Evolutionary conservation across 2,888 invertebrate species (phyloP), one percentile per base, ranked within the genome.

Genomic region (Drosophila acutilabella): DNA sequence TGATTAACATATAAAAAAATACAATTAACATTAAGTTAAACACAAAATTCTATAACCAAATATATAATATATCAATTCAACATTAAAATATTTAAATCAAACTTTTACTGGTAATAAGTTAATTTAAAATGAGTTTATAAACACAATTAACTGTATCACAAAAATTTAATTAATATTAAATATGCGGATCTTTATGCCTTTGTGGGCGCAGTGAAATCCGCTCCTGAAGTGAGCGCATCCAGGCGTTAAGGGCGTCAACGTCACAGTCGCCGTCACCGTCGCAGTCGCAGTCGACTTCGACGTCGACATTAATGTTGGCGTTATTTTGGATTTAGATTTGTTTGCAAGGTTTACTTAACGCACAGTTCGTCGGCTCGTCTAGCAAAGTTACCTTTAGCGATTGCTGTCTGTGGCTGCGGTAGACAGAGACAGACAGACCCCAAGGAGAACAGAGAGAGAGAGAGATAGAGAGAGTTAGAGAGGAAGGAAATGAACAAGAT

Each of bases 341-440:
- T 75, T 75, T 79, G 73, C 61, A 50, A 72, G 73, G 88, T 88
- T 88, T 88, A 75, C 83, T 80, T 78, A 79, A 71, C 78, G 71
- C 79, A 68, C 71, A 78, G 79, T 57, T 68, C 68, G 74, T 75
- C 76, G 74, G 77, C 61, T 76, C 62, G 71, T 68, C 75, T 77
- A 67, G 78, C 53, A 45, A 64, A 74, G 58, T 75, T 79, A 79
- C 79, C 71, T 74, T 65, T 51, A 58, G 65, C 68, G 58, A 58
- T 71, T 71, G 56, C 64, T 54, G 40, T 47, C 48, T 60, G 40
- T 69, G 61, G 77, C 38, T 57, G 45, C 48, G 48, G 11, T 16
- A 53, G 38, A 42, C 10, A 36, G 13, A 36, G 30, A 14, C 16
- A 20, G 16, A 11, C 3, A 38, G 33, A 30, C 4, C 3, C 5